Evolutionary conservation across 2,888 invertebrate species (phyloP).

Genomic region (Epistrophella euchroma): DNA sequence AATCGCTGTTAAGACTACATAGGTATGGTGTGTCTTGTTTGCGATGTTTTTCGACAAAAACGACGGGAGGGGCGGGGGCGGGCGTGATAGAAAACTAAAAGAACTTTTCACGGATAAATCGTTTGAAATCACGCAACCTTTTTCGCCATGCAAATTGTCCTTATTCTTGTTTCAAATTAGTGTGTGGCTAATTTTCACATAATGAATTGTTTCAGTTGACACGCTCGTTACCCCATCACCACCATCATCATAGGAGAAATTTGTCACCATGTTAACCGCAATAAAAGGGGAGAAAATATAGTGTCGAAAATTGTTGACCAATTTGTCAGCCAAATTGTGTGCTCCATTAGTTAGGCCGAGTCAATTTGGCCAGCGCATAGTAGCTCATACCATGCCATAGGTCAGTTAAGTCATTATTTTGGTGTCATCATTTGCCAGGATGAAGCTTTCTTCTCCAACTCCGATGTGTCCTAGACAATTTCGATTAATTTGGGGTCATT

Average conservation of each 20-base stretch:
- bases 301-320: conserved; percentile 72
- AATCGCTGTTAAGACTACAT: conserved; percentile 50
- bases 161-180: conserved; percentile 56
- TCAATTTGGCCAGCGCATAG: conserved; percentile 17
- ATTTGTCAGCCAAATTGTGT: conserved; percentile 60
- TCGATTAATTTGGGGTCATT: conserved; percentile 58
- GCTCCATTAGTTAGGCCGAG: conserved; percentile 35
- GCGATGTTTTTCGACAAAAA: neutral
- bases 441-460: neutral
- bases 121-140: conserved; percentile 66
- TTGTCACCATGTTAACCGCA: neutral
- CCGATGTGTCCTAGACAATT: conserved; percentile 59
- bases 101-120: conserved; percentile 47
- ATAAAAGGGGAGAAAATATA: conserved; percentile 17
- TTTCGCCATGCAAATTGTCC: conserved; percentile 60
- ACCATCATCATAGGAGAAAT: neutral
- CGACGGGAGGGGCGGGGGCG: no score
- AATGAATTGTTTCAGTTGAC: conserved; percentile 74
- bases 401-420: conserved; percentile 65
- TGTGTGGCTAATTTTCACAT: conserved; percentile 72
- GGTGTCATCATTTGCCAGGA: conserved; percentile 62
- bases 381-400: conserved; percentile 54
- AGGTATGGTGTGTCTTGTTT: conserved; percentile 36
- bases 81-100: neutral
- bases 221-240: conserved; percentile 71